A percentile compares a stretch with the other conserved stretches of the same genome.
Conservation (phyloP, 1,140 invertebrate genomes). For the Oscheius sp. region DNA sequence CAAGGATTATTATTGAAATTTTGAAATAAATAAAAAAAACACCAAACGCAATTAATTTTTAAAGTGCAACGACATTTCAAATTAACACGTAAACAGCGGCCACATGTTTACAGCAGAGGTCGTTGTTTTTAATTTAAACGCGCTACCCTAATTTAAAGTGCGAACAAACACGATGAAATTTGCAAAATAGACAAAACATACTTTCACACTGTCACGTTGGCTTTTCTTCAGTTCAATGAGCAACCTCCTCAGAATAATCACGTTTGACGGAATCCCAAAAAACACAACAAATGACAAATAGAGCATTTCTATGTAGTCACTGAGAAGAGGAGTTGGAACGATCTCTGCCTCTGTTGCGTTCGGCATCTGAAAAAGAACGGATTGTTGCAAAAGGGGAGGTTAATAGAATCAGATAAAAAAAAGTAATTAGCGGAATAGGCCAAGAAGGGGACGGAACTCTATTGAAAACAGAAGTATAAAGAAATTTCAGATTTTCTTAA, state of each 20-base stretch:
- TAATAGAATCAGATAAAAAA: no score
- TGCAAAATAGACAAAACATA: neutral
- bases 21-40: neutral
- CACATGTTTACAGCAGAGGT: no score
- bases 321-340: conserved; percentile 43
- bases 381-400: neutral
- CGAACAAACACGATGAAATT: no score
- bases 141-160: no score
- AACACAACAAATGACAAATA: conserved; percentile 51
- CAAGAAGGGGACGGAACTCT: no score
- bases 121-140: no score
- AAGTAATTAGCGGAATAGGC: no score
- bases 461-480: no score
- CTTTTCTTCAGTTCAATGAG: conserved; percentile 32
- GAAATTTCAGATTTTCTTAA: no score
- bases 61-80: no score
- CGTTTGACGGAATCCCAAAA: conserved; percentile 50
- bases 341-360: neutral
- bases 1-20: conserved; percentile 14
- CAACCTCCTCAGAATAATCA: conserved; percentile 44
- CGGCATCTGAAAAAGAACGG: neutral
- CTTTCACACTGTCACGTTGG: conserved; percentile 44
- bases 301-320: conserved; percentile 54
- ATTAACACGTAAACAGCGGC: no score
- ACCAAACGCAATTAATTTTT: no score